A percentile compares a stretch with the other conserved stretches of the same genome.
Conservation (phyloP, 2,888 invertebrate species). For the Lymantria monacha region DNA sequence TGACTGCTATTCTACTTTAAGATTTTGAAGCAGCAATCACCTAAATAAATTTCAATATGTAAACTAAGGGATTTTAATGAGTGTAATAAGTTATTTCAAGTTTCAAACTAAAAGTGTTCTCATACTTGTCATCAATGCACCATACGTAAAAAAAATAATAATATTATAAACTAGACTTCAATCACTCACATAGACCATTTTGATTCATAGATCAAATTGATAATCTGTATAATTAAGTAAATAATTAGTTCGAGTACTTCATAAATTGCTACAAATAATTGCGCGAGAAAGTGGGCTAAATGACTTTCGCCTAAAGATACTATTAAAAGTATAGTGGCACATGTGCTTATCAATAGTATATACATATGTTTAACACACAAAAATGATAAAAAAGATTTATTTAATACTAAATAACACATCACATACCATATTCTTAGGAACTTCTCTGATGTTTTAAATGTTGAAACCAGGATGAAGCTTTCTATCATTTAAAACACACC, state of each 20-base stretch:
- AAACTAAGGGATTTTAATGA: too few relatives aligned
- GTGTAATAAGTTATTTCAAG: too few relatives aligned
- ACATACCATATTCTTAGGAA: constrained; percentile 44
- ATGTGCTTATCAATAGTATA: background rate
- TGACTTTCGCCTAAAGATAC: constrained; percentile 33
- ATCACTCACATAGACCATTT: background rate
- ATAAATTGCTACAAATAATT: constrained; percentile 3
- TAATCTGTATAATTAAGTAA: background rate
- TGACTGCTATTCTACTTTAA: too few relatives aligned
- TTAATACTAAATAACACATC: constrained; percentile 26
- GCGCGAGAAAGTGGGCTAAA: constrained; percentile 42
- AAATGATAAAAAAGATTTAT: constrained; percentile 10
- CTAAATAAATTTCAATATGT: too few relatives aligned
- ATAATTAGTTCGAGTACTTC: background rate
- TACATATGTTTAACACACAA: constrained; percentile 4
- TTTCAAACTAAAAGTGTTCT: too few relatives aligned
- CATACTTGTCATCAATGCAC: too few relatives aligned
- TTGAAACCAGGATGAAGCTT: constrained; percentile 38
- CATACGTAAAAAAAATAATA: too few relatives aligned
- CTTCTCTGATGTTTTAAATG: constrained; percentile 29
- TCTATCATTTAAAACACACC: constrained; percentile 43
- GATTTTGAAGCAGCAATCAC: too few relatives aligned
- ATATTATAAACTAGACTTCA: too few relatives aligned
- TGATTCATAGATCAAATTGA: background rate
- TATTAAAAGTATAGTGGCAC: constrained; percentile 1